A percentile compares a stretch with the other conserved stretches of the same genome.
These are phyloP conservation scores for Ammodytes dubius DNA, from an alignment of 2,113 vertebrate genomes.

Conservation along the genomic window DNA sequence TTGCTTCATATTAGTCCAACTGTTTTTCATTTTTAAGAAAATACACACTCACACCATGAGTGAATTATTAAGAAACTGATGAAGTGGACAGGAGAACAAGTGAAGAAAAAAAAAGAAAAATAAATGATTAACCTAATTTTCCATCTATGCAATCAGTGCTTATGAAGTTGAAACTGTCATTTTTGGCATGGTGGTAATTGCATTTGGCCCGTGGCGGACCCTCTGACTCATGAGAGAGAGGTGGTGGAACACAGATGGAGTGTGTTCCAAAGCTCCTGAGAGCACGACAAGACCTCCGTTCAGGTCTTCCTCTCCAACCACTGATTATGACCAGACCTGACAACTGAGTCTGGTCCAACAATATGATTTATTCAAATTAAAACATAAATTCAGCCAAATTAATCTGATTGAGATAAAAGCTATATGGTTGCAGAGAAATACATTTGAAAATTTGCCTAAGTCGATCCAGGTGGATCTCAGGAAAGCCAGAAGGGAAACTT, in stretches of 20 bases:
- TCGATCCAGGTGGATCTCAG: slow-evolving; percentile 48
- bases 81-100: slow-evolving; percentile 38
- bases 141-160: slow-evolving; percentile 80
- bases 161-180: slow-evolving; percentile 86
- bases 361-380: slow-evolving; percentile 53
- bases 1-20: slow-evolving; percentile 26
- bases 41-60: slow-evolving; percentile 37
- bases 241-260: slow-evolving; percentile 87
- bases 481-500: slow-evolving; percentile 39
- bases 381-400: slow-evolving; percentile 38
- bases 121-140: slow-evolving; percentile 76
- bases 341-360: slow-evolving; percentile 53
- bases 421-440: slow-evolving; percentile 37
- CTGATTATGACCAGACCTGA: slow-evolving; percentile 59
- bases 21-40: slow-evolving; percentile 31
- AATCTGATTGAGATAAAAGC: slow-evolving; percentile 43
- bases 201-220: slow-evolving; percentile 85
- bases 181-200: slow-evolving; percentile 90
- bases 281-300: slow-evolving; percentile 79
- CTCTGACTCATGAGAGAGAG: slow-evolving; percentile 90
- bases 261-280: slow-evolving; percentile 80
- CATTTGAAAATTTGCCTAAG: slow-evolving; percentile 13
- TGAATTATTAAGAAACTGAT: slow-evolving; percentile 39
- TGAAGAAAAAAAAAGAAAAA: slow-evolving; percentile 46
- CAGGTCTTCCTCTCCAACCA: slow-evolving; percentile 64